Conservation (phyloP, 2,888 invertebrate genomes). For the Apodemia duryi region DNA sequence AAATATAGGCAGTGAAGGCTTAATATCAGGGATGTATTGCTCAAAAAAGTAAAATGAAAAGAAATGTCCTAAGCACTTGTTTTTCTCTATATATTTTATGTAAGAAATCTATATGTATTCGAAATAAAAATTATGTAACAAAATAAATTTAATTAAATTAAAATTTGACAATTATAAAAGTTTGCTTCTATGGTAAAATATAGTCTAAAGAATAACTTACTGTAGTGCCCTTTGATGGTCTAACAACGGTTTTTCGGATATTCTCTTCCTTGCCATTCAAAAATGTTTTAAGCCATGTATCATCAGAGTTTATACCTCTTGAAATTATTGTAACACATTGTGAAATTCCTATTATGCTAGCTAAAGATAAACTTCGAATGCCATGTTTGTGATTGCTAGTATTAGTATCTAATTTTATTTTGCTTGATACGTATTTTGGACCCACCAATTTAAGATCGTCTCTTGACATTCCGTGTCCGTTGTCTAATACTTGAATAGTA, state of each 20-base stretch:
- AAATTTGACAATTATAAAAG: neutral
- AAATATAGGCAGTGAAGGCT: too few relatives aligned
- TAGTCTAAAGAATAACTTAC: conserved; percentile 45
- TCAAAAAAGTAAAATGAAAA: neutral
- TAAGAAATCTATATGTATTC: too few relatives aligned
- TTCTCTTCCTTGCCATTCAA: conserved; percentile 60
- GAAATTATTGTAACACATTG: conserved; percentile 80
- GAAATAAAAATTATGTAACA: too few relatives aligned
- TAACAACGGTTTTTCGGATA: conserved; percentile 45
- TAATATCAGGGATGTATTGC: too few relatives aligned
- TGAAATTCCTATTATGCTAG: conserved; percentile 80
- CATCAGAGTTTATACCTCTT: conserved; percentile 46
- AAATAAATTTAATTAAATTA: too few relatives aligned
- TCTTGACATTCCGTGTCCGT: conserved; percentile 83
- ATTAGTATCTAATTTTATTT: conserved; percentile 39
- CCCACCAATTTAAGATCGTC: conserved; percentile 79
- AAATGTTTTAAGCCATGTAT: conserved; percentile 81
- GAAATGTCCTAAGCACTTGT: too few relatives aligned
- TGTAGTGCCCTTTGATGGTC: conserved; percentile 86
- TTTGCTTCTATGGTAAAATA: neutral
- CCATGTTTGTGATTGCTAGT: conserved; percentile 75
- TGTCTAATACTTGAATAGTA: conserved; percentile 87
- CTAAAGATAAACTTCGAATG: conserved; percentile 83
- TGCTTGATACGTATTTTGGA: conserved; percentile 82
- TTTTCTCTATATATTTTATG: too few relatives aligned